Percentiles rank a stretch among this genome's conserved stretches.
Conservation (phyloP, 2,888 invertebrate genomes). For the Heliothis peltigera region DNA sequence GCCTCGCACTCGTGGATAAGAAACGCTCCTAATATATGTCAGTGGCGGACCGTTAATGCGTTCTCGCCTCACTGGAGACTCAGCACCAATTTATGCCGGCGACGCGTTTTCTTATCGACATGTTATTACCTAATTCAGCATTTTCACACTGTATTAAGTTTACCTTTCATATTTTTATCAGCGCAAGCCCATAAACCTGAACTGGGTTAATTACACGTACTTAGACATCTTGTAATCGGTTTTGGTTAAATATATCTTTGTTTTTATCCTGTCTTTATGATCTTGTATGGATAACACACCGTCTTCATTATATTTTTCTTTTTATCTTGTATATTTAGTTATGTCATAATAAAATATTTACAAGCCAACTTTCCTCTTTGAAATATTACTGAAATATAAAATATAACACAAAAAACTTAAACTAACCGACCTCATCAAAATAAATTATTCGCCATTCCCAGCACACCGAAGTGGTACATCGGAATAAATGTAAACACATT, state of each 20-base stretch:
- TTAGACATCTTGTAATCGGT: conserved; percentile 21
- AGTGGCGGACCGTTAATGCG: conserved; percentile 77
- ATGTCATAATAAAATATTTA: background rate
- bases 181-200: conserved; percentile 48
- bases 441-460: conserved; percentile 50
- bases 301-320: background rate
- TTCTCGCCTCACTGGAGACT: conserved; percentile 79
- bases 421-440: conserved; percentile 34
- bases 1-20: conserved; percentile 67
- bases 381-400: background rate
- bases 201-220: conserved; percentile 55
- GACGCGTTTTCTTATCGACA: conserved; percentile 81
- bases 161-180: conserved; percentile 72
- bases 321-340: background rate
- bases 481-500: conserved; percentile 64
- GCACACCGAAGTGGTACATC: conserved; percentile 51
- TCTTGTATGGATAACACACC: too few relatives aligned
- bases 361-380: background rate
- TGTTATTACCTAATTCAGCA: conserved; percentile 81
- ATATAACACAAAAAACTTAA: conserved; percentile 1
- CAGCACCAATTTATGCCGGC: conserved; percentile 81
- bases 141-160: conserved; percentile 81
- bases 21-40: conserved; percentile 71
- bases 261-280: too few relatives aligned
- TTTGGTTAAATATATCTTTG: too few relatives aligned